Conservation (phyloP, 2,113 vertebrate genomes). For the Dendrocopos noguchii region DNA sequence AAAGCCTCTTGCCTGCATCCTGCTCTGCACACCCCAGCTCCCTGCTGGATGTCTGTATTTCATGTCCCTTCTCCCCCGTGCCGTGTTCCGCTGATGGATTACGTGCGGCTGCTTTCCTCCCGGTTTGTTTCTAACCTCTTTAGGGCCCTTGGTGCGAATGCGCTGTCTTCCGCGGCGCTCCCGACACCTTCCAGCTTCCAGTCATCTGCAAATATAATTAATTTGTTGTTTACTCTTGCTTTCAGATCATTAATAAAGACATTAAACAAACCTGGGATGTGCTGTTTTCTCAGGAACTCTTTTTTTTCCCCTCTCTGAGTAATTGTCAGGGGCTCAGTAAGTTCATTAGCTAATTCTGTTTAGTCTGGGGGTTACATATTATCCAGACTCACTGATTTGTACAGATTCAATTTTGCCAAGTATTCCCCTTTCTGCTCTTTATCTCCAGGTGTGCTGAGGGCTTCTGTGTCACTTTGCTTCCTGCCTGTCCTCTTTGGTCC, state of each 20-base stretch:
- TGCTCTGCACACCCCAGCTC: background rate
- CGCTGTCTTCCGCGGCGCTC: constrained; percentile 39
- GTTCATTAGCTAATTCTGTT: constrained; percentile 67
- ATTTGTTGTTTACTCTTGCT: constrained; percentile 74
- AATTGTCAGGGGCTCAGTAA: constrained; percentile 36
- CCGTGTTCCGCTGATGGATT: background rate
- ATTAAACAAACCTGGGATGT: constrained; percentile 62
- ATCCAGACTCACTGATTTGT: constrained; percentile 8
- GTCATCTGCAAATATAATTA: constrained; percentile 71
- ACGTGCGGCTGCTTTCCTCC: background rate
- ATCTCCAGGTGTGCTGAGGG: background rate
- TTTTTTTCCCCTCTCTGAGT: background rate
- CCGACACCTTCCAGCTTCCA: constrained; percentile 50
- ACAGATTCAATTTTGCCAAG: constrained; percentile 32
- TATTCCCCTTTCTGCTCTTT: constrained; percentile 35
- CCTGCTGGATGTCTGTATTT: background rate
- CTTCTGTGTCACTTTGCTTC: background rate
- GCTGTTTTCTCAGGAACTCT: constrained; percentile 29
- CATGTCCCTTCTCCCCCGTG: accelerated
- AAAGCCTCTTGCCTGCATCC: background rate
- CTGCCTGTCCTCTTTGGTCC: background rate
- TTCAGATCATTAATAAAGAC: constrained; percentile 76
- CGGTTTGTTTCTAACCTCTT: background rate
- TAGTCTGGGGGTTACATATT: constrained; percentile 47
- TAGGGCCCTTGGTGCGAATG: background rate